Conservation (phyloP, 2,888 invertebrate genomes). For the Ormyrus nitidulus region DNA sequence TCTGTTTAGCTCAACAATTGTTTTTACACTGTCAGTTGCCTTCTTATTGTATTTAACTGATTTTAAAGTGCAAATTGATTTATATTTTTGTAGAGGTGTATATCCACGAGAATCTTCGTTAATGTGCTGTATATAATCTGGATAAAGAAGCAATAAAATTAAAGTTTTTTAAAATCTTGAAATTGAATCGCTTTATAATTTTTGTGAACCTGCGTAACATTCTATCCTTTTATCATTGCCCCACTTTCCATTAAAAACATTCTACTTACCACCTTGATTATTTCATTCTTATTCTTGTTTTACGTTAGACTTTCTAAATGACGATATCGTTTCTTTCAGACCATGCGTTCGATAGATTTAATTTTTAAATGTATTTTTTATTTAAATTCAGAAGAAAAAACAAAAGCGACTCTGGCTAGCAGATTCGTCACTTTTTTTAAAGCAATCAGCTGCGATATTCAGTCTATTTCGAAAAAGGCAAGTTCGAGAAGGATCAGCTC, state of each 20-base stretch:
- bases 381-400: background rate
- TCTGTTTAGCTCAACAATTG: too few relatives aligned
- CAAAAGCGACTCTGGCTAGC: background rate
- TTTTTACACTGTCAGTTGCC: too few relatives aligned
- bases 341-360: background rate
- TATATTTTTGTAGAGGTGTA: background rate
- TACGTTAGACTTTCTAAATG: constrained; percentile 17
- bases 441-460: background rate
- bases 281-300: constrained; percentile 7
- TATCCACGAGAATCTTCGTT: constrained; percentile 17
- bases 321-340: background rate
- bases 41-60: background rate
- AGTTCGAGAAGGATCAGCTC: constrained; percentile 55
- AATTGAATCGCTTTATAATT: constrained; percentile 49
- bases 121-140: constrained; percentile 23
- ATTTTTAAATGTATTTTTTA: too few relatives aligned
- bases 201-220: constrained; percentile 42
- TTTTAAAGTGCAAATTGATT: background rate
- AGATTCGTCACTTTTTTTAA: background rate
- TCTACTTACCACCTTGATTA: background rate
- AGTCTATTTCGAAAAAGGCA: background rate
- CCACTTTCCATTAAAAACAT: constrained; percentile 43
- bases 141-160: constrained; percentile 44
- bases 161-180: constrained; percentile 29
- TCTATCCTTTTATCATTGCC: constrained; percentile 35